A percentile compares a stretch with the other conserved stretches of the same genome.
These are phyloP conservation scores for Sinosuthora webbiana DNA, from an alignment of 2,113 vertebrate genomes.

Conservation along the genomic window DNA sequence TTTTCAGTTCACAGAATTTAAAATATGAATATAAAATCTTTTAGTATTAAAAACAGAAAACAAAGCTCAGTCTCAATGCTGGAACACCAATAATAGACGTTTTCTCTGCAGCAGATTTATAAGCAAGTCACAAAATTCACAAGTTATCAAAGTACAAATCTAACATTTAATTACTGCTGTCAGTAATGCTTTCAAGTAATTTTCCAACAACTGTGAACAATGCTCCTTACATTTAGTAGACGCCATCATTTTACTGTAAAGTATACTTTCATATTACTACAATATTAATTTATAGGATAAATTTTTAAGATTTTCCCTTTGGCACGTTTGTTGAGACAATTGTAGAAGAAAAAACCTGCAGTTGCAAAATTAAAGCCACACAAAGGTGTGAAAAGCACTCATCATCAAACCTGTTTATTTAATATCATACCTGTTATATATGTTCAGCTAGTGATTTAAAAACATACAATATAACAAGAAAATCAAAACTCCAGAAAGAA, in stretches of 20 bases:
- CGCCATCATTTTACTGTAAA: not conserved
- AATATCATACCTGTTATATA: not conserved
- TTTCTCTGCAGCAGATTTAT: not conserved
- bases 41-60: not conserved
- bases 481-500: not conserved
- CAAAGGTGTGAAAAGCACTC: not conserved
- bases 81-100: not conserved
- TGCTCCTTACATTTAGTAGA: not conserved
- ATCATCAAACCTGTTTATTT: not conserved
- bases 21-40: not conserved
- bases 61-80: not conserved
- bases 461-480: not conserved
- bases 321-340: not conserved
- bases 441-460: not conserved
- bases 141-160: not conserved
- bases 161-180: not conserved
- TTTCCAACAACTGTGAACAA: not conserved
- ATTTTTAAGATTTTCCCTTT: not conserved
- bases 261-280: not conserved
- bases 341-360: not conserved
- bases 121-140: not conserved
- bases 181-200: not conserved
- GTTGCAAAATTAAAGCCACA: not conserved
- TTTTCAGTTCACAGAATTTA: not conserved
- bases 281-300: not conserved